These are phyloP conservation scores for Labroides dimidiatus DNA, from an alignment of 2,797 vertebrate genomes.

Conservation along the genomic window DNA sequence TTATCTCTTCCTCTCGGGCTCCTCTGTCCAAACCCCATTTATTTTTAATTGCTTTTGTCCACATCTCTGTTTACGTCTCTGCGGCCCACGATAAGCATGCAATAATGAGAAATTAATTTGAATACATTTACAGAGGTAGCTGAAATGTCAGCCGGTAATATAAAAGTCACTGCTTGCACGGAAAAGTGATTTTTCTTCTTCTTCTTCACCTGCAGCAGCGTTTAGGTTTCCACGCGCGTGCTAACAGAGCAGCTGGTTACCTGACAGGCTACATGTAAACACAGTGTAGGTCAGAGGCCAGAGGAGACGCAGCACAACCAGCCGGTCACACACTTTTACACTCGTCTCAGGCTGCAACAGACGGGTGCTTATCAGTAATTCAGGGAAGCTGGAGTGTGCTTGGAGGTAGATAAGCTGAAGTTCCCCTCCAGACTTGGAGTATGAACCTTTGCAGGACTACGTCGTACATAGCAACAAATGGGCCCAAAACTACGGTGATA, in stretches of 20 bases:
- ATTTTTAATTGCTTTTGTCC: constrained; percentile 79
- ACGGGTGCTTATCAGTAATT: not conserved
- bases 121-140: constrained; percentile 62
- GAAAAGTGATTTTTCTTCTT: constrained; percentile 1
- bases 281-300: constrained; percentile 44
- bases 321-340: constrained; percentile 3
- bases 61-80: constrained; percentile 76
- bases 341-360: not conserved
- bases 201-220: not conserved
- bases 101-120: constrained; percentile 77
- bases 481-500: no score
- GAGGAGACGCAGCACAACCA: not conserved
- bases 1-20: constrained; percentile 62
- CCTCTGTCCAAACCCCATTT: constrained; percentile 68
- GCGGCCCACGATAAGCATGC: constrained; percentile 64
- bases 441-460: not conserved
- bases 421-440: no score
- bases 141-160: constrained; percentile 51
- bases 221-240: constrained; percentile 19
- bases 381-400: not conserved
- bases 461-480: no score
- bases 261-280: constrained; percentile 38
- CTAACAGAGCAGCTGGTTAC: constrained; percentile 39
- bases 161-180: constrained; percentile 1
- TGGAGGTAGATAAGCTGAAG: not conserved